Evolutionary conservation across 2,113 vertebrate genomes (phyloP), one percentile per base, ranked within the genome.

Genomic region (Chloebia gouldiae): DNA sequence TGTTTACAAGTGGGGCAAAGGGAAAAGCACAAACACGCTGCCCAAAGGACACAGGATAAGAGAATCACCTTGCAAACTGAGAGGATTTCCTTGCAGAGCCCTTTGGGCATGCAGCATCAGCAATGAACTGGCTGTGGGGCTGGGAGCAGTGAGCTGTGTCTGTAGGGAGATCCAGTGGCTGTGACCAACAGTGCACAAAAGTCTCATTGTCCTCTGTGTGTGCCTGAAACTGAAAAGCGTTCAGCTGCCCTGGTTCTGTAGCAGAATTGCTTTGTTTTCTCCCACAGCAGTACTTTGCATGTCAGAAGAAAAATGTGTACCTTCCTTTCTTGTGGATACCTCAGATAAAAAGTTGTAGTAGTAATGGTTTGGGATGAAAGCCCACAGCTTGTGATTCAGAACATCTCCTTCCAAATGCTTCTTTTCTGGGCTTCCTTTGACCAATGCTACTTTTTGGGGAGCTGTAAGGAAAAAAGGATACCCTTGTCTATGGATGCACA

Each of bases 281-380:
- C 10, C 49, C 22, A n/a, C 33, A 77, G 40, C 1, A 6, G 42
- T 65, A 22, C 14, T 7, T 39, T 37, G 17, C 31, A 30, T 21
- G 22, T 23, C 39, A 47, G 35, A n/a, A 71, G 63, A 37, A 73
- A 73, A 84, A 92, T 21, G 8, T 37, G 28, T 30, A 23, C 37
- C 19, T 45, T 65, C 76, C 35, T 35, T 10, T 83, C 28, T 19
- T 30, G 18, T 44, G 24, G 20, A 18, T 73, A 13, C 9, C 53
- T 53, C 16, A n/a, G 60, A 22, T 60, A 65, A 66, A 56, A 92
- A 60, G 9, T 11, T 39, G 33, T 22, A 64, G 8, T 17, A 20
- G 22, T 65, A 95, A 64, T 53, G 27, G 23, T 60, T 82, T 90
- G 28, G 60, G 79, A 65, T 64, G 64, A 83, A 92, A 96, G 49